phyloP scores from a whole-genome alignment of 2,113 vertebrate species.

The Recurvirostra avosetta region DNA sequence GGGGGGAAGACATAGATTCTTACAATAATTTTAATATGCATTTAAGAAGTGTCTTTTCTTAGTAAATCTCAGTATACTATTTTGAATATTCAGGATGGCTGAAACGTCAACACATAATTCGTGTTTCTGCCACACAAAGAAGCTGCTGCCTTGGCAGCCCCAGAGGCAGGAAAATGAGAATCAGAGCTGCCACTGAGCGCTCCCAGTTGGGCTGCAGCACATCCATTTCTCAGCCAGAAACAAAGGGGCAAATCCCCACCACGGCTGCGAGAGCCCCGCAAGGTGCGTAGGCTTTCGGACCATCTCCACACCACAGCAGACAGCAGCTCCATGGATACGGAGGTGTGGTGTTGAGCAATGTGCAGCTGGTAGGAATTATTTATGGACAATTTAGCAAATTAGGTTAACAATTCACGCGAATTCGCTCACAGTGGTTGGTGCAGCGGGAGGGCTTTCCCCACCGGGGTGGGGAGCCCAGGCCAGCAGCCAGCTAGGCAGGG shows the following conservation, averaged over 20 bases:
- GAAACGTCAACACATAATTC: background rate
- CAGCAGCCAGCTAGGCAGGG: background rate
- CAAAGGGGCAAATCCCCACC: background rate
- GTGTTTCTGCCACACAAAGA: background rate
- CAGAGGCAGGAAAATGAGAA: background rate
- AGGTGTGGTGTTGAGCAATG: background rate
- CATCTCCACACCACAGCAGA: background rate
- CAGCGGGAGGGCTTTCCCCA: background rate
- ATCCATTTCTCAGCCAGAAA: background rate
- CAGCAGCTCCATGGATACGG: background rate
- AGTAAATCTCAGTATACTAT: background rate
- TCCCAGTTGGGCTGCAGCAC: background rate
- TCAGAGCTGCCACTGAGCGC: background rate
- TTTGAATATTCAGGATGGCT: background rate
- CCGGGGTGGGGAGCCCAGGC: background rate
- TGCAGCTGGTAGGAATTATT: background rate
- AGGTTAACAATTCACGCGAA: background rate
- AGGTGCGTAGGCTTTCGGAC: background rate
- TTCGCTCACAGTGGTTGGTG: background rate
- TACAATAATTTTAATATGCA: background rate
- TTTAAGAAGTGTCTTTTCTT: background rate
- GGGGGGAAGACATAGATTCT: background rate
- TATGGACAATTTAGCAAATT: conserved; percentile 36
- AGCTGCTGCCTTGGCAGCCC: background rate
- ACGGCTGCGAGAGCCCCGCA: rapidly evolving